These are phyloP conservation scores for Oscarella lobularis DNA, from an alignment of 37 sponge, comb jelly and placozoan species.

Conservation along the genomic window DNA sequence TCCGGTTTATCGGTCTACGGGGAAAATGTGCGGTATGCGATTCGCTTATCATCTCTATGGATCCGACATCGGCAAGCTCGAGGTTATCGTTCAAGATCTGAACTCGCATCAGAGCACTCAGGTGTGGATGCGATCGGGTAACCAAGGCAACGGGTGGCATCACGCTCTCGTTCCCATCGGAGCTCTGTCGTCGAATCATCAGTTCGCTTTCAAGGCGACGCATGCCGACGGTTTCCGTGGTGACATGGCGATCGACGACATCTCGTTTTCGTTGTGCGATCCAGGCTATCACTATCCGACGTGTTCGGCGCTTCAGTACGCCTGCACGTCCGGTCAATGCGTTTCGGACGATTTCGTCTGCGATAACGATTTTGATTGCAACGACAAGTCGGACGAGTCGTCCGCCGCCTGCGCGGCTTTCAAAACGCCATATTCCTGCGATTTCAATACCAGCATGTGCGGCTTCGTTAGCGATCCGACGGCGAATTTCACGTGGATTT, in stretches of 20 bases:
- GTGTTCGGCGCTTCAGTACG: neutral
- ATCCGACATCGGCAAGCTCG: neutral
- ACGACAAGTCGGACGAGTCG: neutral
- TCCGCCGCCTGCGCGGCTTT: neutral
- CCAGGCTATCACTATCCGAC: neutral
- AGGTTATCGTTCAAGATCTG: neutral
- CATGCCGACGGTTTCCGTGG: neutral
- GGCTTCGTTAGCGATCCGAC: neutral
- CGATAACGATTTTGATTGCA: neutral
- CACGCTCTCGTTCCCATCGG: neutral
- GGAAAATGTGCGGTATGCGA: neutral
- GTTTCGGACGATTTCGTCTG: neutral
- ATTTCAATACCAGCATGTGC: neutral
- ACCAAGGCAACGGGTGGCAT: slow-evolving; percentile 4
- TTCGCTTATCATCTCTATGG: slow-evolving; percentile 1
- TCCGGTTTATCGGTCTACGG: neutral
- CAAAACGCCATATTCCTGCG: neutral
- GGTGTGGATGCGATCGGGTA: neutral
- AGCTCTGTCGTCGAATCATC: neutral
- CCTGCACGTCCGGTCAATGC: neutral
- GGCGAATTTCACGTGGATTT: neutral
- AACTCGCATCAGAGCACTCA: neutral
- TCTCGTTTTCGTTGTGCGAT: neutral
- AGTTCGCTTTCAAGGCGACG: neutral
- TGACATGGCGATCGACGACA: slow-evolving; percentile 5